Base-by-base conservation (phyloP, 2,888 invertebrate species). In the Zonitis immaculata region DNA sequence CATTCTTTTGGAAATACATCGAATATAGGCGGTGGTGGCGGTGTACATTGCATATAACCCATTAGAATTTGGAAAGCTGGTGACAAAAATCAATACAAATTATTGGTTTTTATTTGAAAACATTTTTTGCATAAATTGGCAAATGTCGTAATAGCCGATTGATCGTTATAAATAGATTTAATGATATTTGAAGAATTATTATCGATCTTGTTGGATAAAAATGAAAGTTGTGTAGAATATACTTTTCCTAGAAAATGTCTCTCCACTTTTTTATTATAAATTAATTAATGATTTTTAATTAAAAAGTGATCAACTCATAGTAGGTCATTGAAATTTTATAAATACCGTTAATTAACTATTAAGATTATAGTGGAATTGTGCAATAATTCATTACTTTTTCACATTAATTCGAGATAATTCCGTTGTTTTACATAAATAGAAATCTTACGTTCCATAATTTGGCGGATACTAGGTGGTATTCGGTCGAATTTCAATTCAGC, bases 1-100 rank as follows among this genome's bases (percentile, higher is more conserved):
- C 89, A 89, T 22, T 80, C 75, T 66, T 85, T 86, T 1, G 88
- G 86, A 73, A 88, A 87, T 49, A 85, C 67, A 73, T 89, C 88
- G 54, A 84, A 79, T 58, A 83, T 76, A 12, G 86, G 82, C 6
- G 88, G 87, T 7, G 84, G 83, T 1, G 83, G 77, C 35, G 85
- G 78, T 12, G 88, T 87, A 68, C 89, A 89, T 70, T 89, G 88
- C 65, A 89, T 76, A 66, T 87, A 89, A 59, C 85, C 83, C 54
- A 71, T 67, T 35, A 82, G 76, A 43, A 63, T 64, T 62, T 71
- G 70, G n/a, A 76, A 59, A 12, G 76, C 76, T 77, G 49, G 52
- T 53, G 11, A 9, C 27, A 22, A 39, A 14, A 42, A 7, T 27
- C 9, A n/a, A 47, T 30, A 14, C n/a, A 28, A 14, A 48, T n/a